A percentile compares a stretch with the other conserved stretches of the same genome.
Conservation (phyloP, 2,797 vertebrate genomes). For the Sebastes iracundus region DNA sequence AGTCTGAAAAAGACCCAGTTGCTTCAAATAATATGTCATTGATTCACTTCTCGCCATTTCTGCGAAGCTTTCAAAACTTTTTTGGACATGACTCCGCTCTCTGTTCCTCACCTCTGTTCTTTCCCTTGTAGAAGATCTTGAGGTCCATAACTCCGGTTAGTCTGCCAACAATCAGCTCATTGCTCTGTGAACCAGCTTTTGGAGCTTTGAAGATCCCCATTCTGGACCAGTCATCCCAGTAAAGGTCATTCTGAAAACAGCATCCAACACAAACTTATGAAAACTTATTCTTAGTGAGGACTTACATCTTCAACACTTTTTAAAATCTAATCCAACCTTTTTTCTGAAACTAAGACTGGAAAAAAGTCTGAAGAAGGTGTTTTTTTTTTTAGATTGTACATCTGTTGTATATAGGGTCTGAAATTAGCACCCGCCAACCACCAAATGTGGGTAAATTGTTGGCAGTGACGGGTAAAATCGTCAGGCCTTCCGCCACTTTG, state of each 20-base stretch:
- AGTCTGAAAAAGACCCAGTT: background rate
- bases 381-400: background rate
- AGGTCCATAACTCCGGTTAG: constrained; percentile 97
- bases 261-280: background rate
- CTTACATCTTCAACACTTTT: too few species aligned
- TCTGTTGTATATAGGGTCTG: accelerated
- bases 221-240: constrained; percentile 99
- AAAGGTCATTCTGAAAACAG: constrained; percentile 90
- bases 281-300: background rate
- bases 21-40: background rate
- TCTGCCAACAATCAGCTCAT: constrained; percentile 89
- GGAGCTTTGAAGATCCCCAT: constrained; percentile 97
- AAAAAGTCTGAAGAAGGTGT: background rate
- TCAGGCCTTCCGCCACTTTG: too few species aligned
- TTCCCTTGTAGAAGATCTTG: constrained; percentile 97
- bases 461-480: too few species aligned
- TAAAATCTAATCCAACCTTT: background rate
- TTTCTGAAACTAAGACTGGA: background rate
- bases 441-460: too few species aligned
- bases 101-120: constrained; percentile 84
- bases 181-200: constrained; percentile 86
- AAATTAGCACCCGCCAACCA: too few species aligned
- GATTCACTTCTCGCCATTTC: background rate
- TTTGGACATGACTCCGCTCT: background rate
- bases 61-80: background rate